These are phyloP conservation scores for Linyphia triangularis DNA, from an alignment of 2,888 invertebrate genomes.

Conservation along the genomic window DNA sequence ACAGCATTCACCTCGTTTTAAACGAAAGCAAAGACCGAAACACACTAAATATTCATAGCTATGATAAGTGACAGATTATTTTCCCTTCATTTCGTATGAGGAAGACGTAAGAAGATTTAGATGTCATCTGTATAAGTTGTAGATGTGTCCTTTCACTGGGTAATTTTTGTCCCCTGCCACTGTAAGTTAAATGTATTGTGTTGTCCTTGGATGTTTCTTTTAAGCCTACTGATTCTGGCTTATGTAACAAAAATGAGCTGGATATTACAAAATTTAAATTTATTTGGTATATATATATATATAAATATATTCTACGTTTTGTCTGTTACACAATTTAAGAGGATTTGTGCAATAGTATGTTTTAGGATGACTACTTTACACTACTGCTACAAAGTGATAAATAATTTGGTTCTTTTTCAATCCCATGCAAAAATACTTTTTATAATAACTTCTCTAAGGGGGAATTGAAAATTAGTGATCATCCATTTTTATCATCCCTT, in stretches of 20 bases:
- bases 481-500: too few relatives aligned
- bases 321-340: too few relatives aligned
- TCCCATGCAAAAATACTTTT: too few relatives aligned
- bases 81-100: not conserved
- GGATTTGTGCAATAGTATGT: too few relatives aligned
- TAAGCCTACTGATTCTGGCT: not conserved
- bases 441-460: too few relatives aligned
- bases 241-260: not conserved
- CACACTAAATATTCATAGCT: slow-evolving; percentile 1
- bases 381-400: too few relatives aligned
- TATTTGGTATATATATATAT: too few relatives aligned
- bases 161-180: not conserved
- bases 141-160: not conserved
- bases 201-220: not conserved
- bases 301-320: too few relatives aligned
- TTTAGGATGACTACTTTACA: too few relatives aligned
- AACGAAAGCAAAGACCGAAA: not conserved
- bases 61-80: too few relatives aligned
- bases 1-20: not conserved
- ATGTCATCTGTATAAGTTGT: not conserved
- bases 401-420: too few relatives aligned
- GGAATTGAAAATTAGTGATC: too few relatives aligned
- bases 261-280: not conserved
- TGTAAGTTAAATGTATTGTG: not conserved
- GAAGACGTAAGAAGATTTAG: not conserved